phyloP scores from a whole-genome alignment of 1,140 invertebrate species.

The Chironomus striatipennis region DNA sequence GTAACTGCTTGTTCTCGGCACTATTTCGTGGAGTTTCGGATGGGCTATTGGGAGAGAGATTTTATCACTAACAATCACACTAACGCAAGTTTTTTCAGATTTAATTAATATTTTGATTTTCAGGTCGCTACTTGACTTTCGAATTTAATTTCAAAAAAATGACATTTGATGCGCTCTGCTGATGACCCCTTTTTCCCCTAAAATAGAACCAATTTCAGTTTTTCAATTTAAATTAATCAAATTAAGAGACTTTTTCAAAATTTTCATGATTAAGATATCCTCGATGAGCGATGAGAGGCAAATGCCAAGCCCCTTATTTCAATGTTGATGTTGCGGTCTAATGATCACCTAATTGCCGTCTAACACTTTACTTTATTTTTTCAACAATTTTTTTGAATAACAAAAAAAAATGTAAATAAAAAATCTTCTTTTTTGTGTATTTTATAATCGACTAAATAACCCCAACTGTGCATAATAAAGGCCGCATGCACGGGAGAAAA shows the following conservation, averaged over 20 bases:
- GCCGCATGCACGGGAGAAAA: background rate
- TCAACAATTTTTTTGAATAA: too few relatives aligned
- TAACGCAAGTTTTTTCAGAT: background rate
- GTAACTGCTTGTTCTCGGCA: background rate
- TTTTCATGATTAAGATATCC: too few relatives aligned
- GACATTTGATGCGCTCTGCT: background rate
- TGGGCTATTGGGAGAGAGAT: background rate
- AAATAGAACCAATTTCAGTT: too few relatives aligned
- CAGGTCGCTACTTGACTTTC: background rate
- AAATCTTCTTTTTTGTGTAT: too few relatives aligned
- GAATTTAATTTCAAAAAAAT: too few relatives aligned
- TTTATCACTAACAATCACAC: background rate
- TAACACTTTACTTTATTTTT: conserved; percentile 20
- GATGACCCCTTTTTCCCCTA: background rate
- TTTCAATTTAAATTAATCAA: conserved; percentile 10
- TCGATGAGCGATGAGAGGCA: background rate
- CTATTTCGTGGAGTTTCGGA: background rate
- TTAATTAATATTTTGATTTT: background rate
- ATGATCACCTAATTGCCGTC: conserved; percentile 21
- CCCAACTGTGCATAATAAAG: background rate
- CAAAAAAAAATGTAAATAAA: too few relatives aligned
- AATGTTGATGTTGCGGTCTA: conserved; percentile 14
- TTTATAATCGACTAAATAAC: background rate
- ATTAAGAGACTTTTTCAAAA: background rate
- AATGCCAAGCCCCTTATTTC: background rate